phyloP scores from a whole-genome alignment of 2,113 vertebrate species.

The Platycercus adscitus region DNA sequence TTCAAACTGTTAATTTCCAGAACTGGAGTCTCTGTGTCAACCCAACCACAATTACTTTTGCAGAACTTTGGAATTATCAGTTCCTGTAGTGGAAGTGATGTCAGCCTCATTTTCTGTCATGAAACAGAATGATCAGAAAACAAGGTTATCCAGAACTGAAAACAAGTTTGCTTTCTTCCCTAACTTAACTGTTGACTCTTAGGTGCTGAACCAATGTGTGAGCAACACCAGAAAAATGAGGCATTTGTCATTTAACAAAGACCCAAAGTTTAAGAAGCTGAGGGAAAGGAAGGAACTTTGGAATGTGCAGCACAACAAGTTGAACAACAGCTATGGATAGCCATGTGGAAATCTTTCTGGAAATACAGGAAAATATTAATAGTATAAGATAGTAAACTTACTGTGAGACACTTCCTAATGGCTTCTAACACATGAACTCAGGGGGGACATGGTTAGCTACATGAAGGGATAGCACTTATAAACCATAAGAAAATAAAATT shows the following conservation, averaged over 20 bases:
- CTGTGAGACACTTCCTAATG: neutral
- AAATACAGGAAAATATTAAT: neutral
- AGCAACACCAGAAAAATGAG: constrained; percentile 14
- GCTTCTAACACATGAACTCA: neutral
- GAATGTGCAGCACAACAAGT: neutral
- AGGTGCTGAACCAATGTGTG: constrained; percentile 6
- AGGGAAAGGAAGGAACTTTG: neutral
- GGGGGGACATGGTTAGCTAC: accelerated
- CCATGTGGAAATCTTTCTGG: neutral
- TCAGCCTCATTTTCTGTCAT: neutral
- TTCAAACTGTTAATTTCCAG: constrained; percentile 16
- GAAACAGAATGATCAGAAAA: neutral
- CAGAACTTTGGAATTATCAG: neutral
- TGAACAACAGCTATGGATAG: neutral
- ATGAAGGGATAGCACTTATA: neutral
- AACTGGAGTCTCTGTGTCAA: neutral
- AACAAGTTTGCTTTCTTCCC: constrained; percentile 58
- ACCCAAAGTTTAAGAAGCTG: neutral
- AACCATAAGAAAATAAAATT: neutral
- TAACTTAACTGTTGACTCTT: neutral
- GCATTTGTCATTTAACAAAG: neutral
- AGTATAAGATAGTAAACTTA: neutral
- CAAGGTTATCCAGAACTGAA: constrained; percentile 19
- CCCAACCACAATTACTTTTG: constrained; percentile 17
- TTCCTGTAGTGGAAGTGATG: constrained; percentile 50